Base-by-base conservation (phyloP, 92 coral and sea anemone species). In the Epizoanthus fatuus region DNA sequence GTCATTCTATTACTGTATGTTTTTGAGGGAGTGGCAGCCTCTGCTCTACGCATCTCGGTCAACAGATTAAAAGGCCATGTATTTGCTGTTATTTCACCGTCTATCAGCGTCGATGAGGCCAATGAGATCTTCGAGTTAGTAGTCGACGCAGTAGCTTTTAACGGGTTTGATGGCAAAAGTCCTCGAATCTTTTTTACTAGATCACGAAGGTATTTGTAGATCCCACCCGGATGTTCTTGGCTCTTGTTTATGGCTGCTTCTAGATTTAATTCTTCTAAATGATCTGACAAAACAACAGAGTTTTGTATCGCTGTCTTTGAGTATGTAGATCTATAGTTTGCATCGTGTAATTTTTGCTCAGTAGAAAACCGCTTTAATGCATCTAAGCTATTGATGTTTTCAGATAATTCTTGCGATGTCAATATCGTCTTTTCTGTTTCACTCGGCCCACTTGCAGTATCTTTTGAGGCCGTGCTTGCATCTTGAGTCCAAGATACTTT, bases 181-280 rank as follows among this genome's bases (percentile, higher is more conserved):
- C 38, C 38, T 11, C 69, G 38, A 59, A 60, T 77, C 19, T 14
- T 77, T 60, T 77, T 42, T 69, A 77, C 47, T 4, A 77, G 15
- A 40, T 60, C 58, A 1, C 70, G 11, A 16, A 77, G 38, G 14
- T 77, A 77, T 17, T 60, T 77, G 54, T 77, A 60, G 13, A 77
- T 60, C 58, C 57, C 82, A 77, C 11, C 40, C 40, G 69, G 32
- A 5, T 53, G 44, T 38, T 59, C 56, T 38, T 59, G 20, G 4
- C 32, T 45, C 5, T 19, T 60, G 6, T 40, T 60, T 42, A 59
- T 7, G 14, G 39, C 20, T 40, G 40, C 68, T 16, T 53, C 44
- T 5, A 56, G 25, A 56, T 74, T 74, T 14, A 56, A 29, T 14
- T 74, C 65, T 4, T n/a, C 16, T 56, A 56, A 54, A 7, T 2